Percentiles rank a stretch among this genome's conserved stretches.
phyloP scores from a whole-genome alignment of 2,113 vertebrate genomes.

The Bambusicola thoracicus region DNA sequence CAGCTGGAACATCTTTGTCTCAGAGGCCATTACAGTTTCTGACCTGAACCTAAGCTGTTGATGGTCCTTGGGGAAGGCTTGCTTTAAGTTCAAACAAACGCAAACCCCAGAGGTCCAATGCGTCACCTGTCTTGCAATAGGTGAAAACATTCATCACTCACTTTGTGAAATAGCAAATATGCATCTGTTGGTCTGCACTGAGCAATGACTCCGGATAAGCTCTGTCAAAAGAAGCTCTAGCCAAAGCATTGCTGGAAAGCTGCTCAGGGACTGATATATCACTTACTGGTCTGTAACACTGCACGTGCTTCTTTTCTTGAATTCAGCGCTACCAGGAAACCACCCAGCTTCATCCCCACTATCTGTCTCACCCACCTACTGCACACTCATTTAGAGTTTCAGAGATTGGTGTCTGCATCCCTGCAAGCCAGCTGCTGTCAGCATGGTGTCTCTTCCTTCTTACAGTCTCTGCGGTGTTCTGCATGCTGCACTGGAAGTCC shows the following conservation, averaged over 20 bases:
- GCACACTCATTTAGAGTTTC: not conserved
- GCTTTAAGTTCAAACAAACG: not conserved
- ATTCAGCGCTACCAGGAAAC: not conserved
- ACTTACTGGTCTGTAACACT: not conserved
- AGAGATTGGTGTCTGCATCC: not conserved
- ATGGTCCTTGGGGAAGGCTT: not conserved
- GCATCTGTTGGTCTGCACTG: not conserved
- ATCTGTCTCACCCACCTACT: not conserved
- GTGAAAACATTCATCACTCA: not conserved
- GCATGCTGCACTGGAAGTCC: not conserved
- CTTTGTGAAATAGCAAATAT: not conserved
- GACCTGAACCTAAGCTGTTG: not conserved
- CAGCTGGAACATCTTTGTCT: not conserved
- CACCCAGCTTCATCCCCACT: not conserved
- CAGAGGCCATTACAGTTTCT: not conserved
- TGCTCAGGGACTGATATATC: not conserved
- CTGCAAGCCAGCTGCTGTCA: not conserved
- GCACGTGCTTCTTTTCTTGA: not conserved
- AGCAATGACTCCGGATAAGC: not conserved
- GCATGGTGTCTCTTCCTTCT: not conserved
- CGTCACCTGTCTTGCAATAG: not conserved
- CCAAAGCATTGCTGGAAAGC: not conserved
- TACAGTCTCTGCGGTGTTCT: not conserved
- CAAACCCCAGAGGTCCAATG: not conserved
- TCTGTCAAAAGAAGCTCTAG: not conserved